Conservation (phyloP, 2,113 vertebrate species). For the Drymodes brunneopygia region DNA sequence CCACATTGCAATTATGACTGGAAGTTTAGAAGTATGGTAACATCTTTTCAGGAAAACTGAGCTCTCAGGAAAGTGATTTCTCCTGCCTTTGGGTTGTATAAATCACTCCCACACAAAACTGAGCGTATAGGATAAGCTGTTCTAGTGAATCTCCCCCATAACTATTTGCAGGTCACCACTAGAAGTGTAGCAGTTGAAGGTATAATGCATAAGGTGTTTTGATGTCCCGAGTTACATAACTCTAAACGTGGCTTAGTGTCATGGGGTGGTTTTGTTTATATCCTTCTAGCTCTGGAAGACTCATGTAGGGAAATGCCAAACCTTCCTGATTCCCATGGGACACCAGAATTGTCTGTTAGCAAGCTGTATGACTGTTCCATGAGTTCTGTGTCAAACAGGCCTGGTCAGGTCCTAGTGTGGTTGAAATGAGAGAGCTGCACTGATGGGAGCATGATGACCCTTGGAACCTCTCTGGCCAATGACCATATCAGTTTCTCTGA, state of each 20-base stretch:
- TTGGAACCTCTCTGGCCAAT: background rate
- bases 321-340: background rate
- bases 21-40: background rate
- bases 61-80: background rate
- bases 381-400: background rate
- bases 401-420: background rate
- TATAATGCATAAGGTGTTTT: background rate
- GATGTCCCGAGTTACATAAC: accelerated
- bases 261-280: background rate
- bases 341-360: background rate
- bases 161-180: background rate
- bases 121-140: background rate
- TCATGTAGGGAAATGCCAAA: background rate
- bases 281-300: background rate
- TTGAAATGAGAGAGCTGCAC: background rate
- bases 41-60: background rate
- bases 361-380: background rate
- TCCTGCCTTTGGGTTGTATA: background rate
- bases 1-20: background rate
- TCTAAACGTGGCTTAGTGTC: background rate
- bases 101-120: background rate
- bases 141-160: background rate
- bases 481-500: background rate
- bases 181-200: background rate
- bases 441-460: background rate